Evolutionary conservation across 1,140 invertebrate genomes (phyloP), one percentile per base, ranked within the genome.

Genomic region (Trissolcus basalis): DNA sequence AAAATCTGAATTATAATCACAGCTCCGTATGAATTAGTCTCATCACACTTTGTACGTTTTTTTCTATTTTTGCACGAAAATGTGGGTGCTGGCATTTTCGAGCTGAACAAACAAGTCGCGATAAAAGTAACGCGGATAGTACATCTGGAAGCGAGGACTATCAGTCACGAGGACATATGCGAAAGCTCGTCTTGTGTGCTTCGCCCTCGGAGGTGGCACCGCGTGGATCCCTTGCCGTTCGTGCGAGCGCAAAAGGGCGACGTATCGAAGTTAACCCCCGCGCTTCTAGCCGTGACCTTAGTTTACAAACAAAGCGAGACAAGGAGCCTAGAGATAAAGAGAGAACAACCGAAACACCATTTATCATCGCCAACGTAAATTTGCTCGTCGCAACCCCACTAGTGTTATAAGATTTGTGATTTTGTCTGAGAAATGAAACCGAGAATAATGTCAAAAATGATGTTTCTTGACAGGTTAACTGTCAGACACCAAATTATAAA

Each of bases 101-200:
- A 59, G 78, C 79, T 71, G 82, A 87, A 85, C 86, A 88, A 88
- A 88, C 86, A 88, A 85, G 78, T 80, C 77, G 67, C 81, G 85
- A 88, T 87, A 87, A 87, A 87, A 88, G 85, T 87, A 86, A 81
- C 80, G 81, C 72, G 78, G 77, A 80, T 78, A 82, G 82, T 87
- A 88, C 86, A 89, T 88, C 86, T 87, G 86, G 86, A 87, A 87
- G 85, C 84, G 81, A 81, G 84, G 84, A 89, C 80, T 86, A 89
- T 89, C 86, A 88, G 86, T 89, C 36, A 87, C 83, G 81, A 56
- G 70, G 84, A 82, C 87, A 88, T 87, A 85, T 88, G 87, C 83
- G 83, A 77, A 71, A 81, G 71, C 77, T 78, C 60, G 67, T 77
- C 72, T 70, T 76, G 80, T 75, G 53, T 60, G 70, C 78, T 56